Base-by-base conservation (phyloP, 1,140 invertebrate genomes). In the Drosophila nannoptera region DNA sequence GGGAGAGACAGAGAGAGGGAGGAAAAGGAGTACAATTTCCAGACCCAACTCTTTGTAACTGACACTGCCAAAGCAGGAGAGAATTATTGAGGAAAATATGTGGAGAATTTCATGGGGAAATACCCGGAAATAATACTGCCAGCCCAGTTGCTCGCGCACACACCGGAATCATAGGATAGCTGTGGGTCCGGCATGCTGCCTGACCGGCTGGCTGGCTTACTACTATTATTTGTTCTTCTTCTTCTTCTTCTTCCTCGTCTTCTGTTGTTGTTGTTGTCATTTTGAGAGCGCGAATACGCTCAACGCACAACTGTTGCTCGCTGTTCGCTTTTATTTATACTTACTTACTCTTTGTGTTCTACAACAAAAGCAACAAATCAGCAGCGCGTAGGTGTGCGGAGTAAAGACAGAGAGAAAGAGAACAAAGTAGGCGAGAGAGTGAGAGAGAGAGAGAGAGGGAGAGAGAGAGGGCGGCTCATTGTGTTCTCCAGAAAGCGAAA, bases 401-500 rank as follows among this genome's bases (percentile, higher is more conserved):
- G 45, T 14, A 12, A 32, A 12, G 12, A 46, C 11, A 45, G 32
- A 22, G 32, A 6, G 12, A 11, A 4, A 11, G n/a, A 29, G 29
- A 5, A 22, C 22, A 3, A 2, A 22, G 22, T 22, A 22, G 3
- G 22, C 1, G 42, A 5, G 9, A 32, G 32, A 12, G 31, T 11
- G 12, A 46, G 7, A 45, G 32, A 22, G 32, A 7, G 12, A 7
- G 7, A 11, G n/a, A 29, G 29, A 5, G 38, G 22, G 16, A 31
- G 7, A 43, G 12, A 43, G n/a, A 12, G 40, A 7, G 40, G 31
- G 40, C 12, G 4, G 32, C 11, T 40, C 9, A 12, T 12, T 33
- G 16, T 38, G 40, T 77, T 84, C 75, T 73, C 68, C 78, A 83
- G 80, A 84, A 82, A 82, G 53, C 75, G 75, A 78, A 75, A 69